Conservation (phyloP, 2,888 invertebrate species). For the Dynastes hyllus region DNA sequence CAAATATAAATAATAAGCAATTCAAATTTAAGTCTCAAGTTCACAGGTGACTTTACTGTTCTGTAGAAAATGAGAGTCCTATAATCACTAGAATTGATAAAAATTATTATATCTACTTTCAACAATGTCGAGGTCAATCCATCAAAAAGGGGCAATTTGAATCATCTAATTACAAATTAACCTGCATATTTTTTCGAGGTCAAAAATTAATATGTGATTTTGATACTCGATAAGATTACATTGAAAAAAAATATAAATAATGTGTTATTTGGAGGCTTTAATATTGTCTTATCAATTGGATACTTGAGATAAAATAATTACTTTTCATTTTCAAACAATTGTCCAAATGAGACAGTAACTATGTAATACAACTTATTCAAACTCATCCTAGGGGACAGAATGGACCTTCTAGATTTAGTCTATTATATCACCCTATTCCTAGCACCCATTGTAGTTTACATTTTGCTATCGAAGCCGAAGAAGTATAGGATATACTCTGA, state of each 20-base stretch:
- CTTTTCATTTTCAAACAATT: neutral
- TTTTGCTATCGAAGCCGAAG: constrained; percentile 58
- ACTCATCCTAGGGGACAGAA: neutral
- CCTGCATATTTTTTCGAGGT: too few relatives aligned
- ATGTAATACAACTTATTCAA: neutral
- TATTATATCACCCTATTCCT: constrained; percentile 62
- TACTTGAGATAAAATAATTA: constrained; percentile 14
- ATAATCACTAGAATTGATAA: too few relatives aligned
- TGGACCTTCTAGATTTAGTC: constrained; percentile 54
- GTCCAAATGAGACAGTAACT: neutral
- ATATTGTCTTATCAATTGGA: neutral
- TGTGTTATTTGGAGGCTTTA: neutral
- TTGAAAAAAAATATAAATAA: too few relatives aligned
- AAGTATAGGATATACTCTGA: constrained; percentile 57
- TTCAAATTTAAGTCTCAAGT: too few relatives aligned
- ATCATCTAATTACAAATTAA: too few relatives aligned
- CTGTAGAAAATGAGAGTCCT: too few relatives aligned
- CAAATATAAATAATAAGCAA: too few relatives aligned
- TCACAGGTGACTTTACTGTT: too few relatives aligned
- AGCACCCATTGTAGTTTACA: constrained; percentile 62
- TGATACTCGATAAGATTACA: neutral
- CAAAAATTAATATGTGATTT: too few relatives aligned
- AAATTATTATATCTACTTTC: too few relatives aligned
- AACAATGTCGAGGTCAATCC: too few relatives aligned
- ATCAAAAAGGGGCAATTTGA: too few relatives aligned